phyloP scores from a whole-genome alignment of 1,140 invertebrate genomes.

The Phenacoccus solenopsis region DNA sequence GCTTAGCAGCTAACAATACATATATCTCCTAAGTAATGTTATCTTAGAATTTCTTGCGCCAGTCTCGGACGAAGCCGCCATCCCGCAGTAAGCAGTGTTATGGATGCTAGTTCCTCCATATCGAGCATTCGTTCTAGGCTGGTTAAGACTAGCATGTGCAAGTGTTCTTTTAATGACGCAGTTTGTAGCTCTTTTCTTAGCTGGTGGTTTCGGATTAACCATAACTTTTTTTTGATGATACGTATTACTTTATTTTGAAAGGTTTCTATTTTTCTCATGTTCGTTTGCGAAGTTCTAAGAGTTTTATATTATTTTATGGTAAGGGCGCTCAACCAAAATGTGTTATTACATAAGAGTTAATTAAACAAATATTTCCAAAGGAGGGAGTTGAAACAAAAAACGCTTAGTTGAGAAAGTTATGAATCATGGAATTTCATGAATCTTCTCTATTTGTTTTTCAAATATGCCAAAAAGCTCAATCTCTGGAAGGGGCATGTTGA shows the following conservation, averaged over 20 bases:
- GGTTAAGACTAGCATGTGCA: not conserved
- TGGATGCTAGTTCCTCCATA: not conserved
- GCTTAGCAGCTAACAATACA: too few relatives aligned
- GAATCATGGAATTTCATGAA: too few relatives aligned
- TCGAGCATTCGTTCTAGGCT: not conserved
- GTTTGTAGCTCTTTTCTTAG: constrained; percentile 18
- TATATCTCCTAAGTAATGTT: too few relatives aligned
- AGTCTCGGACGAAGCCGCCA: not conserved
- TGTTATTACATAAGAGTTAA: too few relatives aligned
- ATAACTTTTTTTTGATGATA: constrained; percentile 4
- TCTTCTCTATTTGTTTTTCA: too few relatives aligned
- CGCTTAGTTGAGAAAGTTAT: too few relatives aligned
- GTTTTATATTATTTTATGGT: too few relatives aligned
- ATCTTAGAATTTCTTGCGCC: not conserved
- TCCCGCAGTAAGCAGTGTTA: not conserved
- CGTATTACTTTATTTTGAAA: constrained; percentile 20
- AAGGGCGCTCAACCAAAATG: too few relatives aligned
- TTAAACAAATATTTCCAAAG: too few relatives aligned
- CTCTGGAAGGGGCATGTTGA: too few relatives aligned
- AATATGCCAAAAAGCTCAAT: too few relatives aligned
- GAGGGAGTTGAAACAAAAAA: too few relatives aligned
- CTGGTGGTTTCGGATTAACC: not conserved
- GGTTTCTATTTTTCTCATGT: constrained; percentile 26
- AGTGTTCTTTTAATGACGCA: constrained; percentile 12
- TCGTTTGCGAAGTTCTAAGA: constrained; percentile 27